Evolutionary conservation across 1,140 invertebrate genomes (phyloP), one percentile per base, ranked within the genome.

Genomic region (Drosophila truncata): DNA sequence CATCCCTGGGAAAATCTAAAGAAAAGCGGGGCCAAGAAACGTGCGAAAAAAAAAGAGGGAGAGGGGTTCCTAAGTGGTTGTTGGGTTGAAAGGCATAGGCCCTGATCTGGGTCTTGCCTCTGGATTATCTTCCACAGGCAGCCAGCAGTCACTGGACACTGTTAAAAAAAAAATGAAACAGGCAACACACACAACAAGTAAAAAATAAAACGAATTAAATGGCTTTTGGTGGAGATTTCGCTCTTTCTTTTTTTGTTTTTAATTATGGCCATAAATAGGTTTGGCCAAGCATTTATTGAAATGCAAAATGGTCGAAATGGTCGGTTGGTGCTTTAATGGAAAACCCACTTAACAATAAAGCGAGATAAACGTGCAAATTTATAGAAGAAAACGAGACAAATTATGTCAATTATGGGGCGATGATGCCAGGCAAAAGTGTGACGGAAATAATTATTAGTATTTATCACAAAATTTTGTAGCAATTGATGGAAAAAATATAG

Each of bases 251-350:
- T 29, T 29, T 29, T 29, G 27, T 29, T 54, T 52, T 70, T 70
- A 70, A 70, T 67, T 70, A 37, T 54, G n/a, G 31, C 62, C 47
- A 70, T 70, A 44, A 70, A 70, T 70, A 70, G 62, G 66, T 37
- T 55, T 44, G 37, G n/a, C 37, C 29, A 16, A 55, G 33, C 52
- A 37, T 66, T 66, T 52, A 70, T 70, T 27, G 66, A 54, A 69
- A 66, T 70, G 47, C 62, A 37, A 41, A 70, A 66, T 67, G 66
- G 66, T 64, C 50, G 31, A 35, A 54, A 37, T 54, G 50, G 31
- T 54, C 50, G 50, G 50, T 25, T 29, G 61, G 33, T n/a, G 7
- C 44, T 65, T 50, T 64, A 44, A 65, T 50, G 44, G 23, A 64
- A 64, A 65, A 67, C 27, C 61, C 66, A 54, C 62, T 66, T 52